Percentiles rank a stretch among this genome's conserved stretches.
Conservation (phyloP, 2,113 vertebrate species). For the Syngnathus floridae region DNA sequence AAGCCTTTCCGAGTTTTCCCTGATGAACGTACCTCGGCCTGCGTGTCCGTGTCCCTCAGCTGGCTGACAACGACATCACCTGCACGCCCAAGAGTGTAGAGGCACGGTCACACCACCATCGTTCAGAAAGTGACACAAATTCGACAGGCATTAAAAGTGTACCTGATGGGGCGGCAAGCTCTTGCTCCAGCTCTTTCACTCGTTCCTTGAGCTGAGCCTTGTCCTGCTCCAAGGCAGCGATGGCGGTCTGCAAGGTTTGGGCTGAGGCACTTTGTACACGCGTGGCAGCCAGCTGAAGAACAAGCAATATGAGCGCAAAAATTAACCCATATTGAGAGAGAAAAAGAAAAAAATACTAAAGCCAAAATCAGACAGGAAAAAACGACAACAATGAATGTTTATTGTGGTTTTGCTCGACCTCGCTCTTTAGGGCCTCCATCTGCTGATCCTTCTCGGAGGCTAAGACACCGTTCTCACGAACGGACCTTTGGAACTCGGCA, state of each 20-base stretch:
- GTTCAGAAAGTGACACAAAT: not conserved
- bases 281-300: slow-evolving; percentile 73
- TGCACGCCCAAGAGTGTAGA: slow-evolving; percentile 36
- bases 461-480: slow-evolving; percentile 87
- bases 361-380: no score
- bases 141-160: not conserved
- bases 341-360: no score
- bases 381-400: no score
- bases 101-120: not conserved
- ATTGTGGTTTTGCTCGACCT: slow-evolving; percentile 65
- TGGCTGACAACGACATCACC: slow-evolving; percentile 74
- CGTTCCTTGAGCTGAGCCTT: slow-evolving; percentile 81
- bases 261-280: slow-evolving; percentile 76
- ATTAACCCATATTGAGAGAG: no score
- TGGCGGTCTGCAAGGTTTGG: slow-evolving; percentile 75
- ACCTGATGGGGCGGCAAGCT: slow-evolving; percentile 68
- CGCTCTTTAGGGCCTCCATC: slow-evolving; percentile 80
- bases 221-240: slow-evolving; percentile 81
- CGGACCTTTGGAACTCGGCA: slow-evolving; percentile 80
- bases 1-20: not conserved
- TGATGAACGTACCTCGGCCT: slow-evolving; percentile 75
- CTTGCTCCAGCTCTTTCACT: slow-evolving; percentile 80
- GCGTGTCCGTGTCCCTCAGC: slow-evolving; percentile 74
- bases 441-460: slow-evolving; percentile 86
- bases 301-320: no score